A percentile compares a stretch with the other conserved stretches of the same genome.
These are phyloP conservation scores for Haemorhous mexicanus DNA, from an alignment of 2,113 vertebrate species.

Conservation along the genomic window DNA sequence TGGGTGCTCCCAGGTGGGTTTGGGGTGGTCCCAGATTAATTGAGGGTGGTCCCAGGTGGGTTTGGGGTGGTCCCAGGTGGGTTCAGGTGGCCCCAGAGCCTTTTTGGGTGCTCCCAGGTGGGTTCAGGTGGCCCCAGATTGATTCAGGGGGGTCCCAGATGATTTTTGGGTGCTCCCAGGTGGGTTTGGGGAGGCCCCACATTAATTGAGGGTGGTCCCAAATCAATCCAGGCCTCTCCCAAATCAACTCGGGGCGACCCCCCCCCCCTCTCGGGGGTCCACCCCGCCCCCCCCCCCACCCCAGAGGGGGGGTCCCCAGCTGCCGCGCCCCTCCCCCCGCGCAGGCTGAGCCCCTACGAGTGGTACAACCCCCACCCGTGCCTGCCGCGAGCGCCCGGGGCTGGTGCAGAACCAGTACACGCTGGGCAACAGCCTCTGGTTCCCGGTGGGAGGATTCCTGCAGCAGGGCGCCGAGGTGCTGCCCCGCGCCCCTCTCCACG, in stretches of 20 bases:
- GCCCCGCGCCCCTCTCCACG: conserved; percentile 88
- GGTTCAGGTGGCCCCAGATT: too few species aligned
- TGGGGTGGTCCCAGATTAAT: too few species aligned
- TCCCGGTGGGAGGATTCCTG: conserved; percentile 93
- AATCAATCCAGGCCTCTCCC: too few species aligned
- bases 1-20: too few species aligned
- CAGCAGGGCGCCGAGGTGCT: conserved; percentile 93
- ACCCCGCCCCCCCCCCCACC: not conserved
- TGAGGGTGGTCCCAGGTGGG: too few species aligned
- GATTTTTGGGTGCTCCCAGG: not conserved
- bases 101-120: too few species aligned
- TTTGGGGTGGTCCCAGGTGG: too few species aligned
- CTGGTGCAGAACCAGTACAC: conserved; percentile 94
- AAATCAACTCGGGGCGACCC: not conserved
- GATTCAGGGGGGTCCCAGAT: too few species aligned
- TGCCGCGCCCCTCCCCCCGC: too few species aligned
- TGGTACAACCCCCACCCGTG: conserved; percentile 94
- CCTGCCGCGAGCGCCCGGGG: conserved; percentile 79
- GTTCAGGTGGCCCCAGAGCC: too few species aligned
- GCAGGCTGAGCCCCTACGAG: conserved; percentile 89
- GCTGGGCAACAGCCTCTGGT: conserved; percentile 92
- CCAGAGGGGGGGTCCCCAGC: too few species aligned
- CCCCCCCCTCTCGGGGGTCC: not conserved
- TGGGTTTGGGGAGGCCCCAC: fast-evolving
- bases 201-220: too few species aligned